These are phyloP conservation scores for Crocallis elinguaria DNA, from an alignment of 2,888 invertebrate species.

Conservation along the genomic window DNA sequence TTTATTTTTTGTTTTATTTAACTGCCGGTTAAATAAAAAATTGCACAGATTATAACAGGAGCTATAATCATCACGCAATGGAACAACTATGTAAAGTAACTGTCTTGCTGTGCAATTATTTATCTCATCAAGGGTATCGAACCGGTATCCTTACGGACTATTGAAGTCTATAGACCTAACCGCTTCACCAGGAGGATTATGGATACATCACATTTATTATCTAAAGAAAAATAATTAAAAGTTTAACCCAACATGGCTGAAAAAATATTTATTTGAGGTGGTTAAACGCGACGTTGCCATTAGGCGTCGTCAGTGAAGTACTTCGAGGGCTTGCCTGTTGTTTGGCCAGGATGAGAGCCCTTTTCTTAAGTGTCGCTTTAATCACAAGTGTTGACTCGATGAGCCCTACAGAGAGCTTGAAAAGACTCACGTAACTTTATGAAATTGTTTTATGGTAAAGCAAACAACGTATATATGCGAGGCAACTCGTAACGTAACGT, in stretches of 20 bases:
- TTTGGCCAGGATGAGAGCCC: constrained; percentile 67
- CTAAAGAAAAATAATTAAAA: constrained; percentile 10
- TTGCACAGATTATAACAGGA: no score
- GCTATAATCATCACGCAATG: no score
- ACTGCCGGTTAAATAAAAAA: no score
- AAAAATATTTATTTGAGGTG: constrained; percentile 38
- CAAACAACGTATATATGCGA: constrained; percentile 8
- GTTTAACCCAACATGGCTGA: constrained; percentile 10
- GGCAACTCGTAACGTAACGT: no score
- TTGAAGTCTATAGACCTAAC: no score
- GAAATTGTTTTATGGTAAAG: constrained; percentile 24
- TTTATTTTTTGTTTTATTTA: no score
- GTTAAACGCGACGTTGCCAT: constrained; percentile 61
- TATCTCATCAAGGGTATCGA: no score
- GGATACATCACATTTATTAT: neutral
- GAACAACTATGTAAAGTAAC: no score
- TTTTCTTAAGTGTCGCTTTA: constrained; percentile 69
- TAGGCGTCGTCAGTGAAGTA: constrained; percentile 57
- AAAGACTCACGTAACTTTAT: constrained; percentile 42
- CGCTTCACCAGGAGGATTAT: no score
- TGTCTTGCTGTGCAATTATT: no score
- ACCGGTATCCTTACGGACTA: no score
- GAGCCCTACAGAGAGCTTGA: constrained; percentile 36
- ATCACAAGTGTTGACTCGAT: constrained; percentile 75
- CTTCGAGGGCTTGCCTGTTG: constrained; percentile 71